Evolutionary conservation across 2,888 invertebrate genomes (phyloP), one percentile per base, ranked within the genome.

Genomic region (Apotomis capreana): DNA sequence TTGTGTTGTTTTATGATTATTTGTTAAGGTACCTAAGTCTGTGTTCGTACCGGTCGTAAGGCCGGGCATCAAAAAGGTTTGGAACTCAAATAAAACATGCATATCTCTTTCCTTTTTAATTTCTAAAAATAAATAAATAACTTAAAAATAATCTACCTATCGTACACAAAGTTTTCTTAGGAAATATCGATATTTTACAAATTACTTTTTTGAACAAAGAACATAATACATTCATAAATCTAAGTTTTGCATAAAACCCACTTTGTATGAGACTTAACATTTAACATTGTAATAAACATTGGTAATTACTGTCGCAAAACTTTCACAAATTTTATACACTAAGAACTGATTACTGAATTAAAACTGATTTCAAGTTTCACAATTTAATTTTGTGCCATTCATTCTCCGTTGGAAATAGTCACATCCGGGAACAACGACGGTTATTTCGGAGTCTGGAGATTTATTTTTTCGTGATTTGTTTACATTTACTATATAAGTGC

Each of bases 401-500:
- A 88, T 82, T 87, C 87, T 90, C 75, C 83, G 81, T 79, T 90
- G 88, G 70, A 93, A 92, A 78, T 90, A 90, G 77, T 89, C 88
- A 81, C 95, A 95, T 65, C 89, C 86, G 36, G 95, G 95, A 37
- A 95, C 93, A 68, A 88, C 88, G 73, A 95, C 89, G 40, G 87
- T 85, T 36, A 94, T 81, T 75, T 93, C 93, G 0, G 94, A 93
- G 76, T 94, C 94, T 12, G 87, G 83, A 13, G 75, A 75, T 80
- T 86, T 87, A 0, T 83, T 74, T 77, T 87, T 89, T 69, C 83
- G 79, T n/a, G 87, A 81, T 67, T 80, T 92, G 77, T 93, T 93
- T 0, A 95, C 93, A 74, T 92, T 92, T 6, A 95, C 93, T 78
- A 87, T 85, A 80, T 95, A 95, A 76, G 89, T 91, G 87, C 95